Conservation (phyloP, 2,888 invertebrate genomes). For the Lasioglossum calceatum region DNA sequence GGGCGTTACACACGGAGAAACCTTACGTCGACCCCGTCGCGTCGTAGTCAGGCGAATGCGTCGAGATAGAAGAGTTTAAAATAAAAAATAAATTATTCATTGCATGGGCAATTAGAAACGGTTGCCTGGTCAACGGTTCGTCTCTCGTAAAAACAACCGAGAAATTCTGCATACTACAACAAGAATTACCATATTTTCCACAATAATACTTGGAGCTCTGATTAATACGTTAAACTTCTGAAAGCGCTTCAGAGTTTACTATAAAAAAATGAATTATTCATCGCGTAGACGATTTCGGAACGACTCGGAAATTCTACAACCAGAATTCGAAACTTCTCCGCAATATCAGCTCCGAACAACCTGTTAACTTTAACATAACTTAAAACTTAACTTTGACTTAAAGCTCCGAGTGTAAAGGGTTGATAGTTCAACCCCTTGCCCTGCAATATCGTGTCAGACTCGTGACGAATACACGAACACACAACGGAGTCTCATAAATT, state of each 20-base stretch:
- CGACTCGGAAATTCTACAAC: background rate
- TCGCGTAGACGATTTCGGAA: background rate
- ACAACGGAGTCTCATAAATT: too few species aligned
- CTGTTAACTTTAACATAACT: too few species aligned
- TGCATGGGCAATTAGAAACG: background rate
- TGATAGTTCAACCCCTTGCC: too few species aligned
- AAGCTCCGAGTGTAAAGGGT: too few species aligned
- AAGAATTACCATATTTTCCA: background rate
- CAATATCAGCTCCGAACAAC: too few species aligned
- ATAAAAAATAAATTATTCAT: background rate
- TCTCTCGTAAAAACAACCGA: background rate
- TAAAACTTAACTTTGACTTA: too few species aligned
- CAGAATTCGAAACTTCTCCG: background rate
- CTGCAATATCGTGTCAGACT: too few species aligned
- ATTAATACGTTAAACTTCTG: background rate
- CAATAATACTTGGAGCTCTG: background rate
- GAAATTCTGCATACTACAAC: background rate
- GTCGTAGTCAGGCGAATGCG: background rate
- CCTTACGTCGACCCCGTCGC: slow-evolving; percentile 25
- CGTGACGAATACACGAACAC: too few species aligned
- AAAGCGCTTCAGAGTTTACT: too few species aligned
- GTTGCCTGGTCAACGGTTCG: background rate
- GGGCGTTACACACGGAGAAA: slow-evolving; percentile 44
- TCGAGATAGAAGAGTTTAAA: background rate
- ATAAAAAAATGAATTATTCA: too few species aligned